phyloP scores from a whole-genome alignment of 2,888 invertebrate species.

The Herminia tarsipennalis region DNA sequence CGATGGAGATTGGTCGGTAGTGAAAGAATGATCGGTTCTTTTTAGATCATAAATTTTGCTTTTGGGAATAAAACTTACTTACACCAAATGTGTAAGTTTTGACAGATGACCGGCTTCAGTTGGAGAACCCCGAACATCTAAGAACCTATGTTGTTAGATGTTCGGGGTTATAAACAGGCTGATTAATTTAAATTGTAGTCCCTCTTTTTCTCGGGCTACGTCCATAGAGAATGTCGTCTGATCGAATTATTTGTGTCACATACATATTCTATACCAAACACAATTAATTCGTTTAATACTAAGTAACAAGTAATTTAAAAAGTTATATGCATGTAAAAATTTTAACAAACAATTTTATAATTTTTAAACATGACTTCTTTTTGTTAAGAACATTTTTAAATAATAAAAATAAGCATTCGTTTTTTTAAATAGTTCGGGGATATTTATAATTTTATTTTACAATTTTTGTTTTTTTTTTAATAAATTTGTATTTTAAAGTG shows the following conservation, averaged over 20 bases:
- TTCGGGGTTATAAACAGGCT: no score
- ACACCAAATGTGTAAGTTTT: no score
- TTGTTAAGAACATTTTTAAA: constrained; percentile 39
- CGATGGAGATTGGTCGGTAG: no score
- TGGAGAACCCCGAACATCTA: no score
- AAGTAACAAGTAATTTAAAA: constrained; percentile 54
- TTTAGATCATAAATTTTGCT: no score
- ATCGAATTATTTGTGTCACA: constrained; percentile 8
- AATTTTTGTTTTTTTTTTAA: neutral
- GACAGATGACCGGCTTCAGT: no score
- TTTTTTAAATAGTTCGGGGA: neutral
- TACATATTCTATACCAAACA: constrained; percentile 13
- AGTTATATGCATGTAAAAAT: constrained; percentile 51
- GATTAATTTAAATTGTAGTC: constrained; percentile 2
- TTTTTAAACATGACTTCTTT: constrained; percentile 34
- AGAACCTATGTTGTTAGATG: no score
- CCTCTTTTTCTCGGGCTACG: constrained; percentile 12
- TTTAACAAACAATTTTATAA: constrained; percentile 51
- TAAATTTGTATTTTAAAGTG: constrained; percentile 22
- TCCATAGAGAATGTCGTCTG: constrained; percentile 3
- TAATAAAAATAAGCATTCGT: neutral
- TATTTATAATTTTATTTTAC: no score
- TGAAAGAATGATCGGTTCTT: no score
- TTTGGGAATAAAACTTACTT: no score
- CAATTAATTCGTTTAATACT: constrained; percentile 39